phyloP scores from a whole-genome alignment of 2,888 invertebrate species.

The Rhodophaea formosa region DNA sequence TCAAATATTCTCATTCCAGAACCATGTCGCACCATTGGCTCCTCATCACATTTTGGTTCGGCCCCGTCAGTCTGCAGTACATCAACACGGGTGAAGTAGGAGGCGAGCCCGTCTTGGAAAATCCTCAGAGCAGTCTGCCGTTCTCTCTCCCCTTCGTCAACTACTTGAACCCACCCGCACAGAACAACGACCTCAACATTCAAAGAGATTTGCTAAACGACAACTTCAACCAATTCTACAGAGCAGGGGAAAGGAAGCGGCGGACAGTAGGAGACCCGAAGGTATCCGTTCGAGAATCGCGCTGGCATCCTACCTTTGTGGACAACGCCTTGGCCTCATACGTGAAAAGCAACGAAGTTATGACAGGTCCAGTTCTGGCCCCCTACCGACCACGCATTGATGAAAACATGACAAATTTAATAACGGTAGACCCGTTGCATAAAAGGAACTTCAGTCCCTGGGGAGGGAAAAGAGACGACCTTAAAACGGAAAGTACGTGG shows the following conservation, averaged over 20 bases:
- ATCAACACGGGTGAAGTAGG: conserved; percentile 51
- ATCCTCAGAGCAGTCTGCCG: conserved; percentile 41
- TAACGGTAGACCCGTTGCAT: conserved; percentile 36
- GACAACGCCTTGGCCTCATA: conserved; percentile 52
- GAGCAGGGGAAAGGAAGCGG: conserved; percentile 20
- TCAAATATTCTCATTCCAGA: conserved; percentile 47
- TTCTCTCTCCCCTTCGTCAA: conserved; percentile 49
- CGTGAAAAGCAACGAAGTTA: conserved; percentile 39
- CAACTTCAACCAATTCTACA: conserved; percentile 35
- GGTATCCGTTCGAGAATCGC: conserved; percentile 34
- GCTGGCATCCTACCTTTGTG: conserved; percentile 51
- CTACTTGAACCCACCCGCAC: conserved; percentile 46
- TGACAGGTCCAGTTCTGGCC: conserved; percentile 36
- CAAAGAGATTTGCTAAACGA: conserved; percentile 33
- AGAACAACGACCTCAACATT: conserved; percentile 35
- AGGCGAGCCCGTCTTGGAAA: conserved; percentile 43
- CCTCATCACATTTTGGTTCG: conserved; percentile 61
- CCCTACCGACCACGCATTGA: conserved; percentile 33
- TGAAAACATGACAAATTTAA: conserved; percentile 44
- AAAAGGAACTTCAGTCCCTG: conserved; percentile 72
- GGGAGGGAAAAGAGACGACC: conserved; percentile 61
- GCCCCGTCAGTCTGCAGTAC: conserved; percentile 63
- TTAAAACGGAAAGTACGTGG: conserved; percentile 55
- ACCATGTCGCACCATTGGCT: conserved; percentile 67
- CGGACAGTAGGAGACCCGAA: conserved; percentile 37